Evolutionary conservation across 2,888 invertebrate genomes (phyloP), one percentile per base, ranked within the genome.

Genomic region (Orthosia cruda): DNA sequence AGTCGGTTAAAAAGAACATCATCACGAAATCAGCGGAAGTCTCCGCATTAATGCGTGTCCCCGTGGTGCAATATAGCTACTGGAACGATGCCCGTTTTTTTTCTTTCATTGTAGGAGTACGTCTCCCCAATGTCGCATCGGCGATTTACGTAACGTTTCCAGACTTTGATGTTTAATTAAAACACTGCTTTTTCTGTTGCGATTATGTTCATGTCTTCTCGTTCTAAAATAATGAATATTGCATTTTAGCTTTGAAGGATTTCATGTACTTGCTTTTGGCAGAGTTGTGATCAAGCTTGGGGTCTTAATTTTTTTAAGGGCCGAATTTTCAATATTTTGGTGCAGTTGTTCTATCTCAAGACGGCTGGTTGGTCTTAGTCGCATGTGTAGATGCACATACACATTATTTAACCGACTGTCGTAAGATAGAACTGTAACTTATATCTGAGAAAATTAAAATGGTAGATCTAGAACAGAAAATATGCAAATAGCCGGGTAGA

Each of bases 41-140:
- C 52, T 45, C 57, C 72, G 66, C 45, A 74, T 69, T 40, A 64
- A 72, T 49, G 70, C 55, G 65, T 71, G 77, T 71, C 66, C 54
- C 86, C 58, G 55, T 61, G 62, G 74, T 86, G 74, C 83, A 80
- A 76, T 78, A 77, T 62, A 70, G 62, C 55, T 61, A 67, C 80
- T 86, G 85, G 84, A 85, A 85, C 64, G 75, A 57, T 86, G 85
- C 85, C 85, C 83, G 77, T 16, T 58, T 71, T 69, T 69, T 59
- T 62, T 77, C 26, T 74, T 75, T 70, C 58, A 73, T 69, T 61
- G 57, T 71, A 66, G 12, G 54, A 40, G 50, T 52, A 57, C 55
- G 66, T 70, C 64, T 80, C 71, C 80, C 61, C 65, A 58, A 86
- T 65, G 77, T 75, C 71, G 65, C 66, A 55, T 71, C 65, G 63